These are phyloP conservation scores for Bovichtus variegatus DNA, from an alignment of 2,797 vertebrate genomes.

Conservation along the genomic window DNA sequence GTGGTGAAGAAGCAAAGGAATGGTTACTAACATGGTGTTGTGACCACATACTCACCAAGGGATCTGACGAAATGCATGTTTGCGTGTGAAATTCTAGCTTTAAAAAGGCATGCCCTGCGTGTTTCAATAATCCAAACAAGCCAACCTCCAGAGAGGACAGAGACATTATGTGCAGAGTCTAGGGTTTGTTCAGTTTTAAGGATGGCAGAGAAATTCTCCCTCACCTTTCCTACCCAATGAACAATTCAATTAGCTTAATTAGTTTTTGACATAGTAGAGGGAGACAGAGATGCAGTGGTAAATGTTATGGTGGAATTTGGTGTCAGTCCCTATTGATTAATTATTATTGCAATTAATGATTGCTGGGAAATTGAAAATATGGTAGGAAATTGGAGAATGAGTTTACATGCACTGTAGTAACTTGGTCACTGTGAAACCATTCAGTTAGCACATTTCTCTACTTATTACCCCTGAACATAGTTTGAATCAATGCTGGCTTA, in stretches of 20 bases:
- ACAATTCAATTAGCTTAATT: constrained; percentile 28
- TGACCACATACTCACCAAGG: constrained; percentile 14
- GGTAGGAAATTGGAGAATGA: background rate
- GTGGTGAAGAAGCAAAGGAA: constrained; percentile 50
- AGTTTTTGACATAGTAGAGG: no score
- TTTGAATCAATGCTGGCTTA: background rate
- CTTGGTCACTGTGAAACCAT: background rate
- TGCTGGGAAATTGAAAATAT: background rate
- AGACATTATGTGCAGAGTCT: background rate
- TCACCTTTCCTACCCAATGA: background rate
- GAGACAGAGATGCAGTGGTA: no score
- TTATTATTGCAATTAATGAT: no score
- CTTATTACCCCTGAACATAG: background rate
- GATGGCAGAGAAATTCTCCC: background rate
- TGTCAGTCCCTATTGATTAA: background rate
- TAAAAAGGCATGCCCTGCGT: constrained; percentile 4
- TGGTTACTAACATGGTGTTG: constrained; percentile 18
- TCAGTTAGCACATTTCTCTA: background rate
- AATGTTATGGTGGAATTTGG: background rate
- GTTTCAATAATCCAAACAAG: constrained; percentile 25
- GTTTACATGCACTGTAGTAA: background rate
- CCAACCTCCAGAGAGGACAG: constrained; percentile 4
- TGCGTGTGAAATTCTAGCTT: constrained; percentile 36
- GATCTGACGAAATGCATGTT: constrained; percentile 34
- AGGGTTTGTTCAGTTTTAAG: background rate